Conservation (phyloP, 2,797 vertebrate genomes). For the Phataginus tetradactyla region DNA sequence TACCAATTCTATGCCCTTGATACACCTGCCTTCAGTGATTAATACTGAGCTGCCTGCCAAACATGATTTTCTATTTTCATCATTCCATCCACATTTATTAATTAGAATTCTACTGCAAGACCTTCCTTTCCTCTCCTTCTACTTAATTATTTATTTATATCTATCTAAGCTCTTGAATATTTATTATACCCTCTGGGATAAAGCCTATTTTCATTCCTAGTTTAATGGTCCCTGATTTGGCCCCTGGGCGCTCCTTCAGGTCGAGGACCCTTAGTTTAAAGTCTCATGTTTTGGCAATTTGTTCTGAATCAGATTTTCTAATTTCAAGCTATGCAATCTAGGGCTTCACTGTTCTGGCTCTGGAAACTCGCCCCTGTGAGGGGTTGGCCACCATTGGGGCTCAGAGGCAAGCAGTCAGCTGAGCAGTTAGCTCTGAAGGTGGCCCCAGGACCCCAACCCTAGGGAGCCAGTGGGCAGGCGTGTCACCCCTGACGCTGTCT, state of each 20-base stretch:
- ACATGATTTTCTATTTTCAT: background rate
- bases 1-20: background rate
- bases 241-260: fast-evolving
- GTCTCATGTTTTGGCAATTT: no score
- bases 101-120: background rate
- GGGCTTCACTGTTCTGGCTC: background rate
- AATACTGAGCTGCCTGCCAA: fast-evolving
- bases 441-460: background rate
- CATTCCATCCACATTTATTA: no score
- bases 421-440: background rate
- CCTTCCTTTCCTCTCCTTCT: background rate
- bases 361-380: background rate
- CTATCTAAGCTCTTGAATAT: background rate
- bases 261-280: background rate
- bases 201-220: fast-evolving
- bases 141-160: fast-evolving
- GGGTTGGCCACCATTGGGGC: no score
- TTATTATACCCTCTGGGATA: no score
- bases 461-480: background rate
- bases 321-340: no score
- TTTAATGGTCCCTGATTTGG: background rate
- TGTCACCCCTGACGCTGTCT: background rate
- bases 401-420: no score
- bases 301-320: background rate
- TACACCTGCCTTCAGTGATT: fast-evolving